Base-by-base conservation (phyloP, 2,888 invertebrate species). In the Tenthredo livida region DNA sequence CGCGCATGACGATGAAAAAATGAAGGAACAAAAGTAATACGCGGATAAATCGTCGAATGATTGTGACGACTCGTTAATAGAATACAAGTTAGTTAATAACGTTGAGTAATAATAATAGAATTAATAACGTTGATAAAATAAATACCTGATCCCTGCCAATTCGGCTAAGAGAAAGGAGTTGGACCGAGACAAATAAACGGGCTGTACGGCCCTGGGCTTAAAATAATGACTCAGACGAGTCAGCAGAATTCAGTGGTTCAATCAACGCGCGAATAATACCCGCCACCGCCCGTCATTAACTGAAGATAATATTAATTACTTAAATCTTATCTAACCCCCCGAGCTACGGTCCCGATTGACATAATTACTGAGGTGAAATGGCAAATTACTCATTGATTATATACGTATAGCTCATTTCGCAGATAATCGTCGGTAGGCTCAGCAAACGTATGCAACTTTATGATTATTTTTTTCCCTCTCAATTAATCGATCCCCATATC, bases 221-320 rank as follows among this genome's bases (percentile, higher is more conserved):
- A 70, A 85, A 85, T 85, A 85, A 85, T 85, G 85, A 85, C 88
- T 85, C 85, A 86, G 89, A 89, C 87, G 90, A 90, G 90, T 90
- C 90, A 89, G 89, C 90, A 87, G 87, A 90, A 89, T 90, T 89
- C 86, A 67, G 85, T 67, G 85, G 84, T 88, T 88, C 90, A 87
- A 90, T 90, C 90, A 87, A 77, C 70, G 78, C 80, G 2, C 67
- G 58, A 65, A 21, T 75, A 85, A 70, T 67, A 54, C 70, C 50
- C 70, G 70, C 84, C 43, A 82, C 82, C 86, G 47, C 70, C 47
- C 84, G 88, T 88, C 90, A 90, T 89, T 89, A 90, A 87, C 86
- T 82, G 86, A 85, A 86, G 85, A 82, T 87, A 89, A 90, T 90
- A 90, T 90, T 90, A 89, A 89, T 89, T 90, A 90, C 85, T 87